phyloP scores from a whole-genome alignment of 2,888 invertebrate species.

The Limenitis camilla region DNA sequence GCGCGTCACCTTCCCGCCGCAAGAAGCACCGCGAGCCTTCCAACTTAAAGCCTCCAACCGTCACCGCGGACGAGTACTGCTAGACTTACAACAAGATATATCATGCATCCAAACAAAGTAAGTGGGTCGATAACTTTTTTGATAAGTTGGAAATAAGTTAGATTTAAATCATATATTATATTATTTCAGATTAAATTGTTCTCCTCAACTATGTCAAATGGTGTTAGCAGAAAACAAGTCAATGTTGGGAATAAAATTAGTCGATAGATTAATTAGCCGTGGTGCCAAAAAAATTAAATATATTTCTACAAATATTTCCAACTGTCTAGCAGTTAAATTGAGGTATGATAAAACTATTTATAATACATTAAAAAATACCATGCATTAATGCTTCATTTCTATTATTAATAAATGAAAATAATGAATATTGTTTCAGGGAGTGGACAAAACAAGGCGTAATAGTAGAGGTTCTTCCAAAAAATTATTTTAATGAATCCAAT shows the following conservation, averaged over 20 bases:
- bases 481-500: neutral
- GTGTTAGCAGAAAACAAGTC: conserved; percentile 36
- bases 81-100: conserved; percentile 28
- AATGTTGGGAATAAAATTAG: conserved; percentile 33
- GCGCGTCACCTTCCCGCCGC: conserved; percentile 35
- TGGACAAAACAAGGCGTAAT: conserved; percentile 11
- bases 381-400: too few species aligned
- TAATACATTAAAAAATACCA: neutral
- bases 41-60: conserved; percentile 38
- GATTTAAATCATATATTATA: neutral
- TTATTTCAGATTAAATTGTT: conserved; percentile 32
- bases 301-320: conserved; percentile 22
- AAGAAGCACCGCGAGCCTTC: conserved; percentile 40
- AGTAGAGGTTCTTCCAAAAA: neutral
- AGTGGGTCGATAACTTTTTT: neutral
- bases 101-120: conserved; percentile 26
- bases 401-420: too few species aligned
- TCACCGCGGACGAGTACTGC: too few species aligned
- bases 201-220: conserved; percentile 31
- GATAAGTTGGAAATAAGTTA: too few species aligned
- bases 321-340: conserved; percentile 7
- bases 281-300: conserved; percentile 39
- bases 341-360: conserved; percentile 5
- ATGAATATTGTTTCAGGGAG: too few species aligned
- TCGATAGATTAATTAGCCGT: conserved; percentile 34